Evolutionary conservation across 2,113 vertebrate genomes (phyloP).

Genomic region (Xerus inauris): DNA sequence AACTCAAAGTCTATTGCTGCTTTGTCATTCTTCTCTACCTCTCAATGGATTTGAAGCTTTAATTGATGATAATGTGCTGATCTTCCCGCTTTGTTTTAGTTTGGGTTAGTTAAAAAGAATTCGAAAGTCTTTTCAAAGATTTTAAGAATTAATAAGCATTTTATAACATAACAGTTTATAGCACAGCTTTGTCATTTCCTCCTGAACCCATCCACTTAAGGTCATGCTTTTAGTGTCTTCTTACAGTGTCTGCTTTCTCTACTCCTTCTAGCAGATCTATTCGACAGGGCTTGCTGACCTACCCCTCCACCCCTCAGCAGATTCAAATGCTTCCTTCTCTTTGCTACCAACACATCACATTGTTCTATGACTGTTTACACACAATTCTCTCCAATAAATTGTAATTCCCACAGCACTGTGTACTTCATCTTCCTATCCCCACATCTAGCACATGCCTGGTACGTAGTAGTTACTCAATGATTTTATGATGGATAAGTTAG

Average conservation of each 20-base stretch:
- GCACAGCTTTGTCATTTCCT: not conserved
- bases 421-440: not conserved
- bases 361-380: not conserved
- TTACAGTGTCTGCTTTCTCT: not conserved
- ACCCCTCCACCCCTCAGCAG: not conserved
- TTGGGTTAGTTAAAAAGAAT: not conserved
- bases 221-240: not conserved
- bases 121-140: too few species aligned
- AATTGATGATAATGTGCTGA: too few species aligned
- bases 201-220: too few species aligned
- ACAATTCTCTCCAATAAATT: not conserved
- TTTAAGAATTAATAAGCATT: not conserved
- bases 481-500: not conserved
- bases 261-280: not conserved
- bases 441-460: not conserved
- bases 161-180: not conserved
- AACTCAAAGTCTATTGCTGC: not conserved
- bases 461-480: not conserved
- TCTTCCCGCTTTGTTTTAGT: not conserved
- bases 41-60: not conserved
- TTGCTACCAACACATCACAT: not conserved
- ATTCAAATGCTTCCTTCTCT: conserved; percentile 14
- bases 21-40: not conserved
- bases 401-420: not conserved
- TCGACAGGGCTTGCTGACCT: not conserved